A percentile compares a stretch with the other conserved stretches of the same genome.
Conservation (phyloP, 2,888 invertebrate species). For the Koerneria pararmatus region DNA sequence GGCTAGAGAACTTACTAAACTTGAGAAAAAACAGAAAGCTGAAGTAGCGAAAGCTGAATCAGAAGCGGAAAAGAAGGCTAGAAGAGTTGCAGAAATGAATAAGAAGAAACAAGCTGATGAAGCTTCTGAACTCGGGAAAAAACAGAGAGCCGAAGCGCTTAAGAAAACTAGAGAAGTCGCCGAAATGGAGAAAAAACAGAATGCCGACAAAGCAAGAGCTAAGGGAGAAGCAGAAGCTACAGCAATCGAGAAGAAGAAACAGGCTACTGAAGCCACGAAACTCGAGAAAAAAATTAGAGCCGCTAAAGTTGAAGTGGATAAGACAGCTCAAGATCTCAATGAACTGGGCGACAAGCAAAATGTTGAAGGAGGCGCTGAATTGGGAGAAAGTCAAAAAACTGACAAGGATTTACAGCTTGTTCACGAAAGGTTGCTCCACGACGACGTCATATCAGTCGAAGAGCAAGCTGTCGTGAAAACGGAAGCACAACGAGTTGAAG, state of each 20-base stretch:
- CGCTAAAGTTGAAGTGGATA: no score
- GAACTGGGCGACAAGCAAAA: background rate
- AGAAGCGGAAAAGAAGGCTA: slow-evolving; percentile 23
- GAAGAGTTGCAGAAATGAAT: slow-evolving; percentile 18
- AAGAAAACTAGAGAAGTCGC: slow-evolving; percentile 22
- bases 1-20: slow-evolving; percentile 20
- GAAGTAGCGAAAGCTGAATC: slow-evolving; percentile 8
- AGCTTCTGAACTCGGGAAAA: slow-evolving; percentile 13
- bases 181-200: slow-evolving; percentile 13
- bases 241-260: slow-evolving; percentile 9
- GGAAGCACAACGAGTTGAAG: no score
- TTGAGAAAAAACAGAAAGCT: slow-evolving; percentile 5
- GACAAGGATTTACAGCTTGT: no score
- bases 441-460: no score
- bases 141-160: slow-evolving; percentile 20
- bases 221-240: slow-evolving; percentile 10
- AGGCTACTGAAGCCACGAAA: background rate
- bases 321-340: no score
- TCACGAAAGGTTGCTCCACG: no score
- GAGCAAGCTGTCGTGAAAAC: no score
- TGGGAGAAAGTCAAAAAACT: no score
- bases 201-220: background rate
- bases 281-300: no score
- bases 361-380: no score
- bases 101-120: slow-evolving; percentile 2